phyloP scores from a whole-genome alignment of 2,888 invertebrate species.

The Xestia xanthographa region DNA sequence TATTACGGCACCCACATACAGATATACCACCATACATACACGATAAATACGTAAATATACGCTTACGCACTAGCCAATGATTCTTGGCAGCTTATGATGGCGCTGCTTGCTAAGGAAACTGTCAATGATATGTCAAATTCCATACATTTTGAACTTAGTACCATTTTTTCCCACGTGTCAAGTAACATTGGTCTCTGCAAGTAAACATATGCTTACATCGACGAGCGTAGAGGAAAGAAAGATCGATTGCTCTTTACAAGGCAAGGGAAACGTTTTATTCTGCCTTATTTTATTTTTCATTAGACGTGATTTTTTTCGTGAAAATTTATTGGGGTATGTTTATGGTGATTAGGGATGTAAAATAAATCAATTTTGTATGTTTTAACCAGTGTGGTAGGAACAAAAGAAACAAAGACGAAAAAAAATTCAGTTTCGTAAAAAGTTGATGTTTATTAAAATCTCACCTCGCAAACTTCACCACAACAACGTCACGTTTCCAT shows the following conservation, averaged over 20 bases:
- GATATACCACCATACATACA: conserved; percentile 57
- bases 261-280: conserved; percentile 54
- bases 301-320: conserved; percentile 47
- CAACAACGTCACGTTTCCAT: no score
- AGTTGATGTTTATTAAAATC: background rate
- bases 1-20: conserved; percentile 72
- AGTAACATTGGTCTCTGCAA: conserved; percentile 37
- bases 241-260: conserved; percentile 59
- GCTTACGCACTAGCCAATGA: conserved; percentile 35
- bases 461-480: background rate
- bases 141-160: conserved; percentile 21
- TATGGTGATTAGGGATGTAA: conserved; percentile 29
- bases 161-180: conserved; percentile 8
- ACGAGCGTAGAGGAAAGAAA: conserved; percentile 51
- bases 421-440: background rate
- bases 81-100: conserved; percentile 3
- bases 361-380: conserved; percentile 3
- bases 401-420: background rate
- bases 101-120: conserved; percentile 29
- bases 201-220: conserved; percentile 62
- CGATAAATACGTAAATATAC: conserved; percentile 71
- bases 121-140: conserved; percentile 45
- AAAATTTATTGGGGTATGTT: conserved; percentile 42
- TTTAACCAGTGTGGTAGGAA: background rate
- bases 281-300: conserved; percentile 57